Conservation (phyloP, 1,140 invertebrate genomes). For the Ceratina calcarata region DNA sequence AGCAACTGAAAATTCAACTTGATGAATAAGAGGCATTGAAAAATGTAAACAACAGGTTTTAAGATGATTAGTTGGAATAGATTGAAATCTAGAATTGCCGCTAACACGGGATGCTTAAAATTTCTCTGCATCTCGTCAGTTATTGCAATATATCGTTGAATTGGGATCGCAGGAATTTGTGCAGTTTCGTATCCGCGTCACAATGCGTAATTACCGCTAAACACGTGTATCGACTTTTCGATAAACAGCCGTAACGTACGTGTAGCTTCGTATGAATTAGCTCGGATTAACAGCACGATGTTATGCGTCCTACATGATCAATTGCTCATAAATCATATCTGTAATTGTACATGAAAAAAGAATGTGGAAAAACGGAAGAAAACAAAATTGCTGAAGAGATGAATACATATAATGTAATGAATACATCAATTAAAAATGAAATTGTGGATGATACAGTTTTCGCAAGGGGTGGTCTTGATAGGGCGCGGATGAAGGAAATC, state of each 20-base stretch:
- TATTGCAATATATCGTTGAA: slow-evolving; percentile 31
- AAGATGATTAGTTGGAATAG: slow-evolving; percentile 10
- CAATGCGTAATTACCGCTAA: slow-evolving; percentile 59
- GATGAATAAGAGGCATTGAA: no score
- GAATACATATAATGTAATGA: no score
- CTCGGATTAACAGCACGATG: slow-evolving; percentile 51
- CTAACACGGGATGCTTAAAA: slow-evolving; percentile 45
- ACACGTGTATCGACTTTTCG: slow-evolving; percentile 60
- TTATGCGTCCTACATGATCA: slow-evolving; percentile 51
- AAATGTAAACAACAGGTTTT: not conserved
- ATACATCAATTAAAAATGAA: no score
- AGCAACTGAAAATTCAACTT: no score
- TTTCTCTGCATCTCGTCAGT: slow-evolving; percentile 30
- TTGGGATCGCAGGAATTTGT: slow-evolving; percentile 33
- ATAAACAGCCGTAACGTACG: slow-evolving; percentile 49
- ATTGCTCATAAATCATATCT: slow-evolving; percentile 41
- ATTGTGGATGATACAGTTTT: no score
- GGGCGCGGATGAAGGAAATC: no score
- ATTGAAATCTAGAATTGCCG: slow-evolving; percentile 16
- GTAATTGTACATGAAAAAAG: not conserved
- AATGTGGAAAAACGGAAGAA: not conserved
- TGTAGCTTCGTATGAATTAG: slow-evolving; percentile 44
- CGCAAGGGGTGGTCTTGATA: no score
- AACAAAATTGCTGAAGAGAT: not conserved
- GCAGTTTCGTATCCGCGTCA: slow-evolving; percentile 48